Evolutionary conservation across 1,140 invertebrate genomes (phyloP).

Genomic region (Sinonovacula constricta): DNA sequence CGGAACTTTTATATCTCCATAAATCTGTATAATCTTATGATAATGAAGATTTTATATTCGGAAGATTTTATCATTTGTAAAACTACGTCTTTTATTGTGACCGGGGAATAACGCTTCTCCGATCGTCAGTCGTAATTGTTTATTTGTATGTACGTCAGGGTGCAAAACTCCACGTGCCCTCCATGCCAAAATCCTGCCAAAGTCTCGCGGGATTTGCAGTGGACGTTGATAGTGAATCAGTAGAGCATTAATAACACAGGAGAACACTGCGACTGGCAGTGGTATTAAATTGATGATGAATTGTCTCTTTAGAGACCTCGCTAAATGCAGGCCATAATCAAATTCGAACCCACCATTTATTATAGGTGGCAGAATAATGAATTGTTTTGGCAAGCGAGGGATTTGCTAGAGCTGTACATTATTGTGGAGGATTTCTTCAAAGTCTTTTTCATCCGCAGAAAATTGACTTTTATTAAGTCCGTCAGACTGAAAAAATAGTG

Average conservation of each 20-base stretch:
- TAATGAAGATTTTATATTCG: not conserved
- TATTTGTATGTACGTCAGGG: constrained; percentile 53
- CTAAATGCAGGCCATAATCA: constrained; percentile 65
- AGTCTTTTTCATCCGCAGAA: constrained; percentile 47
- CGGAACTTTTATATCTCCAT: too few relatives aligned
- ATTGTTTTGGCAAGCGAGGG: constrained; percentile 54
- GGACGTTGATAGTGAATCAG: constrained; percentile 54
- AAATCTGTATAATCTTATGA: too few relatives aligned
- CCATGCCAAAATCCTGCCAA: constrained; percentile 49
- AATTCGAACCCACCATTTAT: constrained; percentile 62
- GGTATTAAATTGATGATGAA: constrained; percentile 64
- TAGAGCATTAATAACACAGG: constrained; percentile 63
- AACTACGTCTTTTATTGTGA: not conserved
- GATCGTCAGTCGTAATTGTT: constrained; percentile 19
- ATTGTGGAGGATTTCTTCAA: constrained; percentile 40
- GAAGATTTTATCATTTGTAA: not conserved
- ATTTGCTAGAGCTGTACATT: constrained; percentile 24
- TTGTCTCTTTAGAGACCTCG: constrained; percentile 59
- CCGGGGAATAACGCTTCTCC: not conserved
- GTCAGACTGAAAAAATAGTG: constrained; percentile 7
- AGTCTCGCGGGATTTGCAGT: constrained; percentile 48
- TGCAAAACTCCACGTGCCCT: constrained; percentile 21
- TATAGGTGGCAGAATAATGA: constrained; percentile 59
- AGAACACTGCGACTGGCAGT: constrained; percentile 57
- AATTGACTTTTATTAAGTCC: constrained; percentile 54